phyloP scores from a whole-genome alignment of 2,113 vertebrate genomes.

The Hippopotamus amphibius region DNA sequence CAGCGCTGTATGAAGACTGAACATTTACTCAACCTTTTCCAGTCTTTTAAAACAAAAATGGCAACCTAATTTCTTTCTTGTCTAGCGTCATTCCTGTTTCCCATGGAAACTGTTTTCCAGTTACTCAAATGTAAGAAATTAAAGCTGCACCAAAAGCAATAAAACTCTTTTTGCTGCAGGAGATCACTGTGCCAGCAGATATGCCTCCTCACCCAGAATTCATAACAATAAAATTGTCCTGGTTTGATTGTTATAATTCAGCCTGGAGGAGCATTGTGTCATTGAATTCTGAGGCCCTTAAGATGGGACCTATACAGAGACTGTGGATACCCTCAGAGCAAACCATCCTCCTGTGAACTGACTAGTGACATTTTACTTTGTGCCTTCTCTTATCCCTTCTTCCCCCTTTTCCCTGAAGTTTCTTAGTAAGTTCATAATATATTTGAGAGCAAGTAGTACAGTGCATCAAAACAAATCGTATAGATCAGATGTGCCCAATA shows the following conservation, averaged over 20 bases:
- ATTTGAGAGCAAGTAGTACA: neutral
- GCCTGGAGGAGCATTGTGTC: neutral
- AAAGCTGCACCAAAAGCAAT: constrained; percentile 77
- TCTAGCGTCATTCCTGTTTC: constrained; percentile 67
- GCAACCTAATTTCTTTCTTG: constrained; percentile 62
- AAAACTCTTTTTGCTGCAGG: constrained; percentile 75
- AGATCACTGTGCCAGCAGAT: constrained; percentile 64
- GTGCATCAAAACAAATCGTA: neutral
- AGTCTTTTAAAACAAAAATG: constrained; percentile 52
- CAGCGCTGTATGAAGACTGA: neutral
- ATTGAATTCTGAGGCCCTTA: constrained; percentile 6
- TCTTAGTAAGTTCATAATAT: neutral
- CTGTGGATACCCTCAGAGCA: neutral
- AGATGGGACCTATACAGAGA: neutral
- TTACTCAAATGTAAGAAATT: constrained; percentile 78
- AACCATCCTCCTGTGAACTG: neutral
- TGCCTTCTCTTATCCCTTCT: neutral
- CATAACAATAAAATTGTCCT: constrained; percentile 67
- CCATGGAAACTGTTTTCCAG: constrained; percentile 74
- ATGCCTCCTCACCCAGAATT: constrained; percentile 66
- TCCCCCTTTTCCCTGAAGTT: constrained; percentile 17
- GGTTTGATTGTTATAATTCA: constrained; percentile 59
- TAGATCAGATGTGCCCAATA: neutral
- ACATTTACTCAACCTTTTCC: neutral
- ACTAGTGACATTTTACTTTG: constrained; percentile 52